Percentiles rank a stretch among this genome's conserved stretches.
Conservation (phyloP, 2,888 invertebrate species). For the Amiota communis region DNA sequence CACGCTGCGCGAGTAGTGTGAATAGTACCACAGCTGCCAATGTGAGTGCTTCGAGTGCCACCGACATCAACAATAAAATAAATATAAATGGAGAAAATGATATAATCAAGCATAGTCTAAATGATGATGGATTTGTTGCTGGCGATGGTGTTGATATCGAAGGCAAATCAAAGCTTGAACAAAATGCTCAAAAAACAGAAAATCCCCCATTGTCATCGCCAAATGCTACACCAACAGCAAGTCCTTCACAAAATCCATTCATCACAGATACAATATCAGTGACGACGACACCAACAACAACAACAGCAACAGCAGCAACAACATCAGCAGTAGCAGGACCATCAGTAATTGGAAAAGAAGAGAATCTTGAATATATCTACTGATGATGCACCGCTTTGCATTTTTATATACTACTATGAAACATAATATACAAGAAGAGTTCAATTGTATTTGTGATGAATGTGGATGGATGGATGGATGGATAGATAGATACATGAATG, state of each 20-base stretch:
- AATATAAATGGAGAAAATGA: constrained; percentile 12
- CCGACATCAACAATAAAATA: not conserved
- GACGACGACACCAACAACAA: not conserved
- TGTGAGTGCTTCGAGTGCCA: not conserved
- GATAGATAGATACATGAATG: too few relatives aligned
- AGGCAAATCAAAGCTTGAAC: not conserved
- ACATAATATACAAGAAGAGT: too few relatives aligned
- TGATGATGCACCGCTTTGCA: constrained; percentile 29
- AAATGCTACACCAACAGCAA: too few relatives aligned
- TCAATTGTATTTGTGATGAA: too few relatives aligned
- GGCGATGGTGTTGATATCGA: constrained; percentile 9
- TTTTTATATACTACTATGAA: too few relatives aligned
- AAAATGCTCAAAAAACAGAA: too few relatives aligned
- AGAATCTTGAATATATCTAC: constrained; percentile 38
- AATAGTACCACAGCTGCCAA: constrained; percentile 15
- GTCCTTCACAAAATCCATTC: not conserved
- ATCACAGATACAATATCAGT: not conserved
- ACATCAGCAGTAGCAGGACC: not conserved
- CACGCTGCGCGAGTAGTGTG: constrained; percentile 60
- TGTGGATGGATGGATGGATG: too few relatives aligned
- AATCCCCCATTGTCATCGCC: not conserved
- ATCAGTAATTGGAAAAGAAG: not conserved
- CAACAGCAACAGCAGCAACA: not conserved
- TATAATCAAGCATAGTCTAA: not conserved
- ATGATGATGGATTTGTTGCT: not conserved